Base-by-base conservation (phyloP, 1,140 invertebrate species). In the Spodoptera litura region DNA sequence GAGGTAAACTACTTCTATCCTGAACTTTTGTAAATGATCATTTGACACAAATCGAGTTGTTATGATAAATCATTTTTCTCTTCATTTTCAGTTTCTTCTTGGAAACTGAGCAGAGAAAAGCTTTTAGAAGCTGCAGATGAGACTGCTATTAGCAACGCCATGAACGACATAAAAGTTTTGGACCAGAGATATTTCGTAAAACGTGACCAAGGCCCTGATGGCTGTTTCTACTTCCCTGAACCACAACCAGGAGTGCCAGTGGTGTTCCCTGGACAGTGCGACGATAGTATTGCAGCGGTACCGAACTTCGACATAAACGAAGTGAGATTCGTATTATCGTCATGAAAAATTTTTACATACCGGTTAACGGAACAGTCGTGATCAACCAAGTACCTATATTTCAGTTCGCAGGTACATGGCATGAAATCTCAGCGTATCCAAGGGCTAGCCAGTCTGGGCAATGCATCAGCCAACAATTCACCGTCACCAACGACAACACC, bases 191-290 rank as follows among this genome's bases (percentile, higher is more conserved):
- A 92, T 68, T 93, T 82, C 62, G 12, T 78, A 2, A 1, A 6
- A 8, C 81, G 74, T 13, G 83, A 91, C 53, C 91, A 93, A 52
- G 86, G 58, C 20, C 76, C 75, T 20, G 75, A 81, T 4, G 90
- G 88, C 9, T 93, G 91, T 75, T 93, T 93, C 86, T 92, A 89
- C 80, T 91, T 78, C 76, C 91, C 92, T 3, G 87, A 92, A n/a
- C 86, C 90, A 2, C 52, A 83, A 49, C 72, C 79, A 9, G 88
- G 87, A 4, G 68, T 79, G 2, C 87, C 88, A 6, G 91, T 94
- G 0, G 71, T 85, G 4, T 91, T 92, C 78, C 88, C 90, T 4
- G 92, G 92, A 78, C 85, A 88, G 72, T 94, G 92, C 71, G 85
- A 91, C 62, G 38, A 78, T 1, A 83, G n/a, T 31, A 88, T 91